A percentile compares a stretch with the other conserved stretches of the same genome.
These are phyloP conservation scores for Batillaria attramentaria DNA, from an alignment of 1,140 invertebrate species.

Conservation along the genomic window DNA sequence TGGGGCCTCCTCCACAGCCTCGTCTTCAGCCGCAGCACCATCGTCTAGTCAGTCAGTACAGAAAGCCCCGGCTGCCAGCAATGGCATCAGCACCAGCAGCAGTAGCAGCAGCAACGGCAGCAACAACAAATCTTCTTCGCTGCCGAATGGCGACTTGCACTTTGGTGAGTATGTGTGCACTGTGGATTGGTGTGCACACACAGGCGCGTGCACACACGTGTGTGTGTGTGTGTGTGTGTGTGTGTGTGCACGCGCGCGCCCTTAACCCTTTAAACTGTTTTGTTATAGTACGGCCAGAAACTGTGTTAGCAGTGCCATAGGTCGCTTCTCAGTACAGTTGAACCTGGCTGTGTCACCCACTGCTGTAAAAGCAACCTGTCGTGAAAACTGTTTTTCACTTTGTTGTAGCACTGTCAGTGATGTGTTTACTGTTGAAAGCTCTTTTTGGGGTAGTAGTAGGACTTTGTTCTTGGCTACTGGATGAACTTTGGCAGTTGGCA, in stretches of 20 bases:
- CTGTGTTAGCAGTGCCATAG: too few relatives aligned
- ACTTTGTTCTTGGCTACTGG: too few relatives aligned
- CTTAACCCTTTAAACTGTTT: too few relatives aligned
- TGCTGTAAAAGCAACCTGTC: too few relatives aligned
- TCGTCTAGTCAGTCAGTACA: neutral
- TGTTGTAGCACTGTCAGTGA: too few relatives aligned
- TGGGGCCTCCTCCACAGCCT: slow-evolving; percentile 26
- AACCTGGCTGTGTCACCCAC: too few relatives aligned
- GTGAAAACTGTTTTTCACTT: too few relatives aligned
- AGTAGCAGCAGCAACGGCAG: slow-evolving; percentile 27
- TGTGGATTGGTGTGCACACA: neutral
- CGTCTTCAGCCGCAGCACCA: neutral
- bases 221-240: neutral
- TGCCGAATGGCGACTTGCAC: neutral
- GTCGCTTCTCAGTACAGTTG: too few relatives aligned
- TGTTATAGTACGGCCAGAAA: too few relatives aligned
- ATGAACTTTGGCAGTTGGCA: too few relatives aligned
- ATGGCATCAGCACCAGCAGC: neutral
- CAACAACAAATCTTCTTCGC: slow-evolving; percentile 11
- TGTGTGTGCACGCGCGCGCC: slow-evolving; percentile 7
- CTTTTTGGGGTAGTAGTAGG: too few relatives aligned
- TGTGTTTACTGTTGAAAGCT: too few relatives aligned
- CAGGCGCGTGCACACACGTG: neutral
- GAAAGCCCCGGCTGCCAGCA: neutral
- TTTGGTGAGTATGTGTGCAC: neutral